These are phyloP conservation scores for Alligator mississippiensis DNA, from an alignment of 2,113 vertebrate genomes.

Conservation along the genomic window DNA sequence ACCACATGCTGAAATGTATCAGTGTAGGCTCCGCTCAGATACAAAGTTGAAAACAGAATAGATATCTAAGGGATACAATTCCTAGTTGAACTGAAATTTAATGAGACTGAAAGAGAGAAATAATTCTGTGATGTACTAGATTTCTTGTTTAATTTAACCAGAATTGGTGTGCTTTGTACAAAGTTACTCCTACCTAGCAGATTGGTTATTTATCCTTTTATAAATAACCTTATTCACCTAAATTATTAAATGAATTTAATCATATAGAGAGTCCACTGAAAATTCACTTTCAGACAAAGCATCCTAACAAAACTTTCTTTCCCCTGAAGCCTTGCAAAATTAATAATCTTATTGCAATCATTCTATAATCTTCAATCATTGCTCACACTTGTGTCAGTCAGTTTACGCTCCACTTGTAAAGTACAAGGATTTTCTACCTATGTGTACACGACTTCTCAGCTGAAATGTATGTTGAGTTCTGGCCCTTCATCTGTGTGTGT, in stretches of 20 bases:
- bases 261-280: background rate
- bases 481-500: conserved; percentile 32
- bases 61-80: conserved; percentile 65
- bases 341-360: conserved; percentile 46
- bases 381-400: conserved; percentile 25
- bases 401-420: conserved; percentile 29
- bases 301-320: conserved; percentile 36
- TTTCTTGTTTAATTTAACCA: conserved; percentile 72
- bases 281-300: conserved; percentile 44
- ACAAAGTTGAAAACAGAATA: conserved; percentile 47
- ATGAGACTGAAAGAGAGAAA: conserved; percentile 72
- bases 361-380: conserved; percentile 48
- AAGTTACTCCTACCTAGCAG: conserved; percentile 61
- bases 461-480: conserved; percentile 61
- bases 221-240: background rate
- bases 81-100: conserved; percentile 77
- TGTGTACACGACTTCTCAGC: background rate
- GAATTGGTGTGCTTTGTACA: conserved; percentile 51
- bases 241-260: conserved; percentile 16
- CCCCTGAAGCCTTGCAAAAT: conserved; percentile 43
- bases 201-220: conserved; percentile 40
- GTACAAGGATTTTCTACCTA: background rate
- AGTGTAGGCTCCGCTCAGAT: conserved; percentile 5
- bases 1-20: conserved; percentile 14
- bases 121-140: conserved; percentile 64